Conservation (phyloP, 2,113 vertebrate species). For the Catagonus wagneri region DNA sequence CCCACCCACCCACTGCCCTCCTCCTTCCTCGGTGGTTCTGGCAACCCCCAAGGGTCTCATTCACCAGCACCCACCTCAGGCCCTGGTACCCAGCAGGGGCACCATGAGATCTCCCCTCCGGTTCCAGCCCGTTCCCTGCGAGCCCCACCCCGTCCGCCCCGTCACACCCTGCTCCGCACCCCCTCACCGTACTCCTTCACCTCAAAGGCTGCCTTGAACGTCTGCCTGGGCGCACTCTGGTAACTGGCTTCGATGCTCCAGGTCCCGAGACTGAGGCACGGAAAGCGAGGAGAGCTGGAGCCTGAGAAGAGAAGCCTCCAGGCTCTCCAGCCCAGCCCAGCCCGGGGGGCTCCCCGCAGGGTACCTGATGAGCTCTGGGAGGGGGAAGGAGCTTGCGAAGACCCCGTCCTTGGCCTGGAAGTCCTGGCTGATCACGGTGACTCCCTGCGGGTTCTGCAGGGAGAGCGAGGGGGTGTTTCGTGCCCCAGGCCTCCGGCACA, state of each 20-base stretch:
- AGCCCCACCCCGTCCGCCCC: not conserved
- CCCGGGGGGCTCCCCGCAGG: not conserved
- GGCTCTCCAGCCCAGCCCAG: rapidly evolving
- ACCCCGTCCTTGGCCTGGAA: not conserved
- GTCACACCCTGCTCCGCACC: rapidly evolving
- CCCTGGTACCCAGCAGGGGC: not conserved
- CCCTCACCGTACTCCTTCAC: constrained; percentile 70
- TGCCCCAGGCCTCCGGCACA: rapidly evolving
- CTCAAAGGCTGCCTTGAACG: constrained; percentile 53
- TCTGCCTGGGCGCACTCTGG: constrained; percentile 3
- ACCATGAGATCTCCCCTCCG: not conserved
- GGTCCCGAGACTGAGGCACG: constrained; percentile 61
- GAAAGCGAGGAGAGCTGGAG: not conserved
- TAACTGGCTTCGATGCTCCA: constrained; percentile 66
- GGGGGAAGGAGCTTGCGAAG: not conserved
- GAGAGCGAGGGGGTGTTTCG: no score
- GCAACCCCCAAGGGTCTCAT: not conserved
- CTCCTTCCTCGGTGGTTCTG: not conserved
- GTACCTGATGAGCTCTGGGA: constrained; percentile 57
- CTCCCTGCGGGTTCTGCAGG: not conserved
- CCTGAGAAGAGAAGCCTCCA: not conserved
- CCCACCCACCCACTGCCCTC: no score
- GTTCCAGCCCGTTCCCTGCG: rapidly evolving
- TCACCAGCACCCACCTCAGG: not conserved
- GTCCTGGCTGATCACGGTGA: constrained; percentile 19